Percentiles rank a stretch among this genome's conserved stretches.
These are phyloP conservation scores for Mesochorus sp. DNA, from an alignment of 2,888 invertebrate species.

Conservation along the genomic window DNA sequence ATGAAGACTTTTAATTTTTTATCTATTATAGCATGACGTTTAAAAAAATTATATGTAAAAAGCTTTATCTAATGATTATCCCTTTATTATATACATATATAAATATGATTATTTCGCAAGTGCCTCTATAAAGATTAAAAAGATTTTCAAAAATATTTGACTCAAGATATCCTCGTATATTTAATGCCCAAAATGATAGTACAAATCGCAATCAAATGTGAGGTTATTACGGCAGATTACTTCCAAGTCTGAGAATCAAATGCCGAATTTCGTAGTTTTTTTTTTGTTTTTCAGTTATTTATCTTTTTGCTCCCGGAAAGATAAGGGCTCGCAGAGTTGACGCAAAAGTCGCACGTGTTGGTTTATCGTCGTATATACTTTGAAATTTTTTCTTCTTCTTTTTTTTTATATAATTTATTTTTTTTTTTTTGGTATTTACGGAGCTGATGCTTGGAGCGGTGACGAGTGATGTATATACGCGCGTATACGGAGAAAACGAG, in stretches of 20 bases:
- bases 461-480: constrained; percentile 45
- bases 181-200: no score
- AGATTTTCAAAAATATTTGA: no score
- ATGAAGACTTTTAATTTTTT: no score
- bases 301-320: neutral
- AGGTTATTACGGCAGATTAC: no score
- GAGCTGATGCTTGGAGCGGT: constrained; percentile 31
- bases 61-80: no score
- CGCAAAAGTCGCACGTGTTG: neutral
- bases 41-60: no score
- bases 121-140: no score
- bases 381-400: neutral
- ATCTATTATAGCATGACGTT: no score
- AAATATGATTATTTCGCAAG: no score
- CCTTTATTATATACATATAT: no score
- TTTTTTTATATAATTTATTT: constrained; percentile 3
- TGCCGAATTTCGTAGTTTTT: neutral
- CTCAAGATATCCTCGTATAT: no score
- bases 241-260: neutral
- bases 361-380: neutral
- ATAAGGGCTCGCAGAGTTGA: neutral
- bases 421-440: constrained; percentile 29
- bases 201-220: no score
- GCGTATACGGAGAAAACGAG: constrained; percentile 40
- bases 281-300: neutral